Evolutionary conservation across 2,113 vertebrate species (phyloP).

Genomic region (Otocyon megalotis): DNA sequence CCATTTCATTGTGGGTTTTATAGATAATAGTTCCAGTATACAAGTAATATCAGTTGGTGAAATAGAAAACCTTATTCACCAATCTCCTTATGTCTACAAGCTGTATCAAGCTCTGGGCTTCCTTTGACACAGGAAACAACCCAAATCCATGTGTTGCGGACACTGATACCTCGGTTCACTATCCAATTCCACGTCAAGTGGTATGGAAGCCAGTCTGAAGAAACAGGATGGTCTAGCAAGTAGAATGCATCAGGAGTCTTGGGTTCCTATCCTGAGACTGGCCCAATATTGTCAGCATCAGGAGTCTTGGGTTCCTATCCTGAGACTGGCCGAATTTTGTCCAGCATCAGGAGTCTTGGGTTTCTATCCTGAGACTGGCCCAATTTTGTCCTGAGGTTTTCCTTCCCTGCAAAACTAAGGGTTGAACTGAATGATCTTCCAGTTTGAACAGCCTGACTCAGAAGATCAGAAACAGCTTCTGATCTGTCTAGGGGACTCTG

Average conservation of each 20-base stretch:
- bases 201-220: background rate
- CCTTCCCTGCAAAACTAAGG: conserved; percentile 20
- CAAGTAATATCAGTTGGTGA: background rate
- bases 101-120: background rate
- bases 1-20: background rate
- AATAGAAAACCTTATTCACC: background rate
- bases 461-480: background rate
- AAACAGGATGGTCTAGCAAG: background rate
- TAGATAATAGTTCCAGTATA: background rate
- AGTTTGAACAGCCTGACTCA: background rate
- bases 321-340: background rate
- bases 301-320: background rate
- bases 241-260: background rate
- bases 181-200: background rate
- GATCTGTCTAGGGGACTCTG: background rate
- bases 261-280: background rate
- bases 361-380: background rate
- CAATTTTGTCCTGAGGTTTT: background rate
- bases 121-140: conserved; percentile 7
- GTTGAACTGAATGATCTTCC: background rate
- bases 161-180: background rate
- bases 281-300: too few relatives aligned
- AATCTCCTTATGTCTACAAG: background rate
- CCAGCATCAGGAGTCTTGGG: background rate
- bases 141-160: background rate